phyloP scores from a whole-genome alignment of 2,113 vertebrate species.

The Nyctibius bracteatus region DNA sequence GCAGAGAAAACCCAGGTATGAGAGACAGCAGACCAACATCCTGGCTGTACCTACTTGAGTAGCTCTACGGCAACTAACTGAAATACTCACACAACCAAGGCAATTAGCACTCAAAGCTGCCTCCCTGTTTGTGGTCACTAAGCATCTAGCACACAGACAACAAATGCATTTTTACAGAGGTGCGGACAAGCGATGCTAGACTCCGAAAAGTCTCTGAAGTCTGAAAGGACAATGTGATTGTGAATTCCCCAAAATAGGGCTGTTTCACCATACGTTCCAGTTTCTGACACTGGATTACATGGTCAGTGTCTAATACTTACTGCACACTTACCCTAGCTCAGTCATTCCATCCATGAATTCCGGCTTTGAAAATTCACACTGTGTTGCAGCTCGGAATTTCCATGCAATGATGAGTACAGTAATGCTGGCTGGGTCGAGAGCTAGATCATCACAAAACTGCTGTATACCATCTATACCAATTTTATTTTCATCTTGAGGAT shows the following conservation, averaged over 20 bases:
- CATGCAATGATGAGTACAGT: constrained; percentile 84
- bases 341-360: constrained; percentile 87
- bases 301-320: background rate
- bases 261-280: background rate
- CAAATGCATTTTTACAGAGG: background rate
- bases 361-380: constrained; percentile 84
- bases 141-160: background rate
- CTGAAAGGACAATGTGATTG: background rate
- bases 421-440: constrained; percentile 83
- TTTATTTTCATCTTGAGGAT: constrained; percentile 88
- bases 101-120: background rate
- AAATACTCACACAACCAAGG: background rate
- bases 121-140: background rate
- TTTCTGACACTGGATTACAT: background rate
- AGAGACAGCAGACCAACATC: background rate
- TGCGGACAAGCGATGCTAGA: background rate
- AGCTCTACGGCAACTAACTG: background rate
- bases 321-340: constrained; percentile 80
- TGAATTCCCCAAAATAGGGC: background rate
- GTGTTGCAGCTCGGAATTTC: constrained; percentile 86
- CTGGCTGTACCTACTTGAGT: background rate
- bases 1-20: background rate
- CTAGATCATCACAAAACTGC: constrained; percentile 86
- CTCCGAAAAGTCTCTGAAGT: background rate
- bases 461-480: constrained; percentile 88